Evolutionary conservation across 1,140 invertebrate genomes (phyloP).

Genomic region (Conus ventricosus): DNA sequence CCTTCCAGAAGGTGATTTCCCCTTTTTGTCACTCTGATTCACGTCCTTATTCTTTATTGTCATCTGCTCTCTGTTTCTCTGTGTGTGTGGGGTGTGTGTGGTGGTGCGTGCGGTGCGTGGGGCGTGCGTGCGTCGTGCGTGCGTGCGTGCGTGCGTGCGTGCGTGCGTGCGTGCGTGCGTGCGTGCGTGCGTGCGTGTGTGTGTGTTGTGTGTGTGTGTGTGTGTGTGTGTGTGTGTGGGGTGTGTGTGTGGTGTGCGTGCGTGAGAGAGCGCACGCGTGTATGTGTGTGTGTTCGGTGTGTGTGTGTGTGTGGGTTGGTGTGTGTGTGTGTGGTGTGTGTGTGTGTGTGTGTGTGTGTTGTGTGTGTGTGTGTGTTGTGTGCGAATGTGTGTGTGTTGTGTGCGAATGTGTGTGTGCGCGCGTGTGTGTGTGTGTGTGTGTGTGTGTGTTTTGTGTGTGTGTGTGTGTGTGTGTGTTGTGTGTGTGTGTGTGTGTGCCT

Average conservation of each 20-base stretch:
- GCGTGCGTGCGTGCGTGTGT: background rate
- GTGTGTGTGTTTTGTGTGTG: background rate
- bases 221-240: background rate
- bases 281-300: background rate
- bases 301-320: background rate
- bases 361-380: slow-evolving; percentile 9
- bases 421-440: background rate
- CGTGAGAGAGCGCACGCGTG: background rate
- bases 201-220: too few species aligned
- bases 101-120: background rate
- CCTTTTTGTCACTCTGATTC: too few species aligned
- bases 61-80: too few species aligned
- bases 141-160: background rate
- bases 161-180: background rate
- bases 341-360: background rate
- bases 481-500: too few species aligned
- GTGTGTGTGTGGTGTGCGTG: background rate
- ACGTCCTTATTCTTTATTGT: too few species aligned
- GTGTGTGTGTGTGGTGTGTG: background rate
- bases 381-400: too few species aligned
- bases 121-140: background rate
- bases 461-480: too few species aligned
- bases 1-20: too few species aligned
- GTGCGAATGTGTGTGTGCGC: background rate
- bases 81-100: too few species aligned